Base-by-base conservation (phyloP, 1,140 invertebrate genomes). In the Lepidurus arcticus region DNA sequence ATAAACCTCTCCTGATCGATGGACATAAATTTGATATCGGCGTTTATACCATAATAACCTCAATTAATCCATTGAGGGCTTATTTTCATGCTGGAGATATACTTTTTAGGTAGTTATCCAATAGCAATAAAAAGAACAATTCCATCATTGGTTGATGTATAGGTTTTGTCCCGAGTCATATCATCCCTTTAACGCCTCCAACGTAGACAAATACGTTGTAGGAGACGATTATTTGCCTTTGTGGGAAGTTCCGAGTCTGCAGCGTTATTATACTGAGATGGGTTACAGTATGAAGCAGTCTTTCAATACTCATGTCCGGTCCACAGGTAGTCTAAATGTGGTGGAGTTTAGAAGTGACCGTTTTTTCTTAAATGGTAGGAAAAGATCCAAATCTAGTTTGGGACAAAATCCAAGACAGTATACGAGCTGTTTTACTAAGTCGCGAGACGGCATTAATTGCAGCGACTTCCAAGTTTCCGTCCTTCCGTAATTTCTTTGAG, bases 21-120 rank as follows among this genome's bases (percentile, higher is more conserved):
- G 93, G 92, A 0, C 89, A 94, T 84, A 98, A 98, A 86, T 99
- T 99, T 87, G 97, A 99, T 84, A 95, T 99, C 84, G 97, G 97
- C 21, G 90, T 98, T 24, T 99, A 99, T 85, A 94, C 94, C 0
- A 92, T 94, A 1, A 86, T 98, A 1, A 98, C 96, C 0, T 97
- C 94, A 0, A 88, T 98, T 1, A 89, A 97, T 86, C 97, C 97
- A 11, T 84, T 98, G 1, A 87, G 95, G 82, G 89, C 93, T 0
- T 98, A 98, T 82, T 91, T 92, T 78, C 95, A 96, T 83, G 92
- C 93, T 84, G 94, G 92, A 7, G 97, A 98, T 82, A 90, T 92
- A 1, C 85, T 98, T 6, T 93, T 97, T 81, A 91, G 93, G 91
- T 92, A 85, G 6, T 65, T 65, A 0, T n/a, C 13, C 0, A 65